Conservation (phyloP, 2,797 vertebrate genomes). For the Perodicticus potto region DNA sequence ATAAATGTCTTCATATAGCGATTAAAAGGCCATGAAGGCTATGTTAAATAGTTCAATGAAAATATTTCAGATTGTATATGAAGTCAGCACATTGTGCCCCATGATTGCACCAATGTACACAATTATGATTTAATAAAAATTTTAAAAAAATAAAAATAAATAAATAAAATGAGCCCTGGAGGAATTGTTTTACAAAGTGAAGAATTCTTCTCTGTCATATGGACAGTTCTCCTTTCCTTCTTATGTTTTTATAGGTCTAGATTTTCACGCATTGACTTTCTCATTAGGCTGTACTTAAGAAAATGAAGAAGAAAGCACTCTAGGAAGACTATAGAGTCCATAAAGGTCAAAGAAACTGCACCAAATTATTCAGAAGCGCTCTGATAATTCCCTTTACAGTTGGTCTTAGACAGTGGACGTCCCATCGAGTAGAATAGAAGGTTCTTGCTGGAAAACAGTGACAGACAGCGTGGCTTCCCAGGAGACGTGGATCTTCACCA, state of each 20-base stretch:
- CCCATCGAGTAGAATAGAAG: neutral
- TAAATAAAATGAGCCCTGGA: no score
- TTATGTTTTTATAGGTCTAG: neutral
- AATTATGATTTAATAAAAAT: no score
- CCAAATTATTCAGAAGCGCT: neutral
- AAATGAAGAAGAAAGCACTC: neutral
- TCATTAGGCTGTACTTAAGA: neutral
- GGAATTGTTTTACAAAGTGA: constrained; percentile 5
- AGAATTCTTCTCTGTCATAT: neutral
- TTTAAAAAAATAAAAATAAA: no score
- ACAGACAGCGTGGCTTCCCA: neutral
- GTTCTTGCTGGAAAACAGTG: neutral
- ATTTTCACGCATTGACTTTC: constrained; percentile 16
- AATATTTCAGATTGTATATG: no score
- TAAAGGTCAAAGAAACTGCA: neutral
- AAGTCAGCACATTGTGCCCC: no score
- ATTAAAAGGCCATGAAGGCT: no score
- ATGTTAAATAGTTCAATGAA: no score
- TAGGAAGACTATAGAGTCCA: neutral
- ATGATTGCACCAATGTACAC: no score
- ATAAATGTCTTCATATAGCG: no score
- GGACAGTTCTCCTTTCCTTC: neutral
- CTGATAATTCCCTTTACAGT: neutral
- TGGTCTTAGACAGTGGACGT: neutral
- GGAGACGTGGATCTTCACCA: neutral